Conservation (phyloP, 2,113 vertebrate genomes). For the Tyrannus savana region DNA sequence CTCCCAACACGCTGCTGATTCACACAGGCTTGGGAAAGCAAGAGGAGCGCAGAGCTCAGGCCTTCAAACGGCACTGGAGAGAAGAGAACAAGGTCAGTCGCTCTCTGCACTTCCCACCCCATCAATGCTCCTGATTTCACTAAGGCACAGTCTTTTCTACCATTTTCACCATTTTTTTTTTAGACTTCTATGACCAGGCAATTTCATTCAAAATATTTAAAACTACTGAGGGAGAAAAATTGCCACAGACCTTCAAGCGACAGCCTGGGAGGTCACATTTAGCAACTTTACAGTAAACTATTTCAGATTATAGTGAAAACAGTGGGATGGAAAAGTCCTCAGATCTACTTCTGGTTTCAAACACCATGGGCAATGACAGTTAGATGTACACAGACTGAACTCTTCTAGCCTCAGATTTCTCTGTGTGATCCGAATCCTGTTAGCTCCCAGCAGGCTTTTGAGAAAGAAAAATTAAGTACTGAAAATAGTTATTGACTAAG, state of each 20-base stretch:
- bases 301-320: neutral
- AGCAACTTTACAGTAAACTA: neutral
- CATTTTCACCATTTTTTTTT: neutral
- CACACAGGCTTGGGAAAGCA: neutral
- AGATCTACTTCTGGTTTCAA: neutral
- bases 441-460: neutral
- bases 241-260: neutral
- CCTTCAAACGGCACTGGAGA: neutral
- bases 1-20: neutral
- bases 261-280: neutral
- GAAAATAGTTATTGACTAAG: neutral
- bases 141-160: neutral
- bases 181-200: neutral
- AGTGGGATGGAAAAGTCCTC: neutral
- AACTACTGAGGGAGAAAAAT: neutral
- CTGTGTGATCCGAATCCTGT: neutral
- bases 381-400: neutral
- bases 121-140: neutral
- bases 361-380: accelerated
- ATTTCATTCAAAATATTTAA: neutral
- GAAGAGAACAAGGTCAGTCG: neutral
- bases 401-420: neutral
- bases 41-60: neutral
- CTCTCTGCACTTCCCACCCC: neutral
- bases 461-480: neutral